These are phyloP conservation scores for Eriosoma lanigerum DNA, from an alignment of 1,140 invertebrate species.

Conservation along the genomic window DNA sequence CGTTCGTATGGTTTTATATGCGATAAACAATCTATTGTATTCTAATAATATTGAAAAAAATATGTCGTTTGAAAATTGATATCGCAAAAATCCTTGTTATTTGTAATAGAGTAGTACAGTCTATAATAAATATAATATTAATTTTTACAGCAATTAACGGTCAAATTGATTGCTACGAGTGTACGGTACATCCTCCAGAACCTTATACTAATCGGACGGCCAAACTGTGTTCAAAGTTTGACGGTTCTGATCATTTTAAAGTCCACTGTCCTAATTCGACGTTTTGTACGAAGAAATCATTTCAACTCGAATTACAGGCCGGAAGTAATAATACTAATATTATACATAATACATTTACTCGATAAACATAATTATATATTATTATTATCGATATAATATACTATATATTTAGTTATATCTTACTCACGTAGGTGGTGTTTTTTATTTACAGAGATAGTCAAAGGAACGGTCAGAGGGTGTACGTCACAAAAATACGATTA, in stretches of 20 bases:
- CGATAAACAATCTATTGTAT: too few species aligned
- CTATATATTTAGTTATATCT: too few species aligned
- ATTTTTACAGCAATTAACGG: constrained; percentile 40
- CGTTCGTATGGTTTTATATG: too few species aligned
- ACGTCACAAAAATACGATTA: constrained; percentile 68
- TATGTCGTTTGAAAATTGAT: too few species aligned
- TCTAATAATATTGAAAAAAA: too few species aligned
- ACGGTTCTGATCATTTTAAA: constrained; percentile 67
- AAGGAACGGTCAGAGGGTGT: constrained; percentile 69
- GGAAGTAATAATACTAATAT: constrained; percentile 62
- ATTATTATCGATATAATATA: background rate
- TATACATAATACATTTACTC: background rate
- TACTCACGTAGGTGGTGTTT: background rate
- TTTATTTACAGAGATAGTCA: constrained; percentile 63
- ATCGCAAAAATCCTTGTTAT: too few species aligned
- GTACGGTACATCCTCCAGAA: constrained; percentile 64
- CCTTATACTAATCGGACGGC: constrained; percentile 60
- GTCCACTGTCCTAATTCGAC: constrained; percentile 77
- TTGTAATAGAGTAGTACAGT: too few species aligned
- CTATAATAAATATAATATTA: background rate
- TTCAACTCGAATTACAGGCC: constrained; percentile 64
- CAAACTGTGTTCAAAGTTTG: constrained; percentile 71
- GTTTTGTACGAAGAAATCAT: constrained; percentile 75
- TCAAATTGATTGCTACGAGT: constrained; percentile 66
- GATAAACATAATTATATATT: background rate